These are phyloP conservation scores for Brachyistius frenatus DNA, from an alignment of 2,113 vertebrate genomes.

Conservation along the genomic window DNA sequence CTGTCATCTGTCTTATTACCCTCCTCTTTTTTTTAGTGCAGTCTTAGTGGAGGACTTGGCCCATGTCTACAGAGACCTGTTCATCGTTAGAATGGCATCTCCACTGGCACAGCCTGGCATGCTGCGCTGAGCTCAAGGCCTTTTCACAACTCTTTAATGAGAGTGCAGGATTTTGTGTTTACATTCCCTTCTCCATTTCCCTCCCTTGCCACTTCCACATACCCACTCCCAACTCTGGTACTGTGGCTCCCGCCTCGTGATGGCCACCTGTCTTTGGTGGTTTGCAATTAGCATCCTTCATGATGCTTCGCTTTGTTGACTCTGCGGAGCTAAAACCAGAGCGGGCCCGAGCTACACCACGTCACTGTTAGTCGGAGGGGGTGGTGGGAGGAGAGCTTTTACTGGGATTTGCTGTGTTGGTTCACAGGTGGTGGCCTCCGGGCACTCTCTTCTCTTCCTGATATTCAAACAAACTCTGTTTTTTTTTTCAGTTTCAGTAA, in stretches of 20 bases:
- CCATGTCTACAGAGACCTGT: constrained; percentile 40
- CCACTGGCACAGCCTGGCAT: constrained; percentile 65
- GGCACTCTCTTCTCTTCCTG: constrained; percentile 52
- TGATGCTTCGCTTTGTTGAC: constrained; percentile 57
- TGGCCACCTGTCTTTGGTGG: constrained; percentile 41
- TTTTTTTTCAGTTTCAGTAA: constrained; percentile 74
- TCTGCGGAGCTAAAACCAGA: constrained; percentile 44
- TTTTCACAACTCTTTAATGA: constrained; percentile 78
- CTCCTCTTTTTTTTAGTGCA: constrained; percentile 22
- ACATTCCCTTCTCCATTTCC: constrained; percentile 37
- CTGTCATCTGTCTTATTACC: constrained; percentile 45
- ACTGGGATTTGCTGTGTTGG: constrained; percentile 53
- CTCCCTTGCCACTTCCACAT: constrained; percentile 11
- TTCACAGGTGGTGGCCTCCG: constrained; percentile 62
- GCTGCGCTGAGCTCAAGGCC: constrained; percentile 68
- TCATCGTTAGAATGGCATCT: constrained; percentile 63
- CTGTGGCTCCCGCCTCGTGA: constrained; percentile 29
- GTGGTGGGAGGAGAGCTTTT: constrained; percentile 39
- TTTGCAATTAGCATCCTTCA: constrained; percentile 72
- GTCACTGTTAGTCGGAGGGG: constrained; percentile 39
- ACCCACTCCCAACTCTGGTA: constrained; percentile 36
- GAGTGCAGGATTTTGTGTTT: constrained; percentile 75
- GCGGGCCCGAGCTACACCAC: constrained; percentile 4
- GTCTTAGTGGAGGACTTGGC: constrained; percentile 50
- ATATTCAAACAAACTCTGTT: constrained; percentile 74